A percentile compares a stretch with the other conserved stretches of the same genome.
Evolutionary conservation across 2,888 invertebrate species (phyloP).

Genomic region (Megamerina dolium): DNA sequence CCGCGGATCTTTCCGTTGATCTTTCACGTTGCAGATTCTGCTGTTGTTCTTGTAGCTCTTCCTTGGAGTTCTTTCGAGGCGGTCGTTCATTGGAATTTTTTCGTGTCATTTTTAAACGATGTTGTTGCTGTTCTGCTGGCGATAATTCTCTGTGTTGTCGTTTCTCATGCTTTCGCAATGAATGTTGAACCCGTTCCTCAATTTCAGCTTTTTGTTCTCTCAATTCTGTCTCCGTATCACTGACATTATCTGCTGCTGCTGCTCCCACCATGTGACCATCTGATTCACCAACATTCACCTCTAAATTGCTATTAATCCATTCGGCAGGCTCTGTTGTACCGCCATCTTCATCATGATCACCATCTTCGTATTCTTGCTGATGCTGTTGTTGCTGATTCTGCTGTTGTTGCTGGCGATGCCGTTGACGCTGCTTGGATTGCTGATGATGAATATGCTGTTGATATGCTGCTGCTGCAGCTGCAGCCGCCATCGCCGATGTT

Average conservation of each 20-base stretch:
- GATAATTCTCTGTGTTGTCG: conserved; percentile 7
- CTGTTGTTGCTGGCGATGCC: conserved; percentile 18
- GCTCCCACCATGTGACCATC: conserved; percentile 12
- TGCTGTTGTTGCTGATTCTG: conserved; percentile 15
- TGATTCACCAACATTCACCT: conserved; percentile 20
- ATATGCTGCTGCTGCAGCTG: conserved; percentile 20
- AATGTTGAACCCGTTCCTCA: conserved; percentile 3
- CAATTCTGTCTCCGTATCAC: conserved; percentile 9
- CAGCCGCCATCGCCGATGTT: conserved; percentile 23
- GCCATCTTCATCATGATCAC: conserved; percentile 19
- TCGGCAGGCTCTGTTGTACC: conserved; percentile 24
- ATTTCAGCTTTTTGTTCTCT: not conserved
- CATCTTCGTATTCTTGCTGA: conserved; percentile 12
- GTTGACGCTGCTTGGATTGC: conserved; percentile 20
- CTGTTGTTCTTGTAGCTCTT: conserved; percentile 10
- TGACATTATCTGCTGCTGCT: conserved; percentile 10
- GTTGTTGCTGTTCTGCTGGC: conserved; percentile 12
- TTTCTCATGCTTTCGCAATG: conserved; percentile 17
- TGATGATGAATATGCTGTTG: conserved; percentile 28
- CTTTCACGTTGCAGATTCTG: not conserved
- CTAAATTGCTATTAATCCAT: conserved; percentile 28
- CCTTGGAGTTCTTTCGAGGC: conserved; percentile 19
- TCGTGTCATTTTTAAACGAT: conserved; percentile 4
- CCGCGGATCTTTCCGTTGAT: not conserved
- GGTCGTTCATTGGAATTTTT: conserved; percentile 12